A percentile compares a stretch with the other conserved stretches of the same genome.
phyloP scores from a whole-genome alignment of 2,113 vertebrate genomes.

The Capra hircus region DNA sequence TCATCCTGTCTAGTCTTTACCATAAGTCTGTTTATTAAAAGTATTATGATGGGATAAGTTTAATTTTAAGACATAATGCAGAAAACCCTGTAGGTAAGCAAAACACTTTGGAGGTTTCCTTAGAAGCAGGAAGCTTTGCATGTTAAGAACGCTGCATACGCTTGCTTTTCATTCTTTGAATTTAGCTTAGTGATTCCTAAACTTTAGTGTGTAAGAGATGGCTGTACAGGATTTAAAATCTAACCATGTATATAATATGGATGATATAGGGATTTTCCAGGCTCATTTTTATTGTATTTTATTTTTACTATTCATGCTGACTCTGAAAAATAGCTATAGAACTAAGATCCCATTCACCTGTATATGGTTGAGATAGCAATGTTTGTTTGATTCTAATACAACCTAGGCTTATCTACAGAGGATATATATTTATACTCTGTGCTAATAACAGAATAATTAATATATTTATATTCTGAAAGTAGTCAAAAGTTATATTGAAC shows the following conservation, averaged over 20 bases:
- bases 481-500: background rate
- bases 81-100: background rate
- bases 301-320: conserved; percentile 4
- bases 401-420: background rate
- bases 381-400: background rate
- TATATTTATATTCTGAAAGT: background rate
- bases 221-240: background rate
- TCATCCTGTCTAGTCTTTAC: background rate
- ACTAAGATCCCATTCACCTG: background rate
- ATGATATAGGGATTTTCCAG: background rate
- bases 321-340: background rate
- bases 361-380: background rate
- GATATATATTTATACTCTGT: background rate
- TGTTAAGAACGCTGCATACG: background rate
- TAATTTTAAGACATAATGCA: background rate
- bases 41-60: background rate
- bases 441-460: background rate
- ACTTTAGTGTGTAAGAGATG: background rate
- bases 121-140: background rate
- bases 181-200: background rate
- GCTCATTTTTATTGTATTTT: background rate
- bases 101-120: background rate
- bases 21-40: background rate
- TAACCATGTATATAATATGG: background rate
- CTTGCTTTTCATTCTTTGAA: background rate